These are phyloP conservation scores for Zaprionus davidi DNA, from an alignment of 1,140 invertebrate genomes.

Conservation along the genomic window DNA sequence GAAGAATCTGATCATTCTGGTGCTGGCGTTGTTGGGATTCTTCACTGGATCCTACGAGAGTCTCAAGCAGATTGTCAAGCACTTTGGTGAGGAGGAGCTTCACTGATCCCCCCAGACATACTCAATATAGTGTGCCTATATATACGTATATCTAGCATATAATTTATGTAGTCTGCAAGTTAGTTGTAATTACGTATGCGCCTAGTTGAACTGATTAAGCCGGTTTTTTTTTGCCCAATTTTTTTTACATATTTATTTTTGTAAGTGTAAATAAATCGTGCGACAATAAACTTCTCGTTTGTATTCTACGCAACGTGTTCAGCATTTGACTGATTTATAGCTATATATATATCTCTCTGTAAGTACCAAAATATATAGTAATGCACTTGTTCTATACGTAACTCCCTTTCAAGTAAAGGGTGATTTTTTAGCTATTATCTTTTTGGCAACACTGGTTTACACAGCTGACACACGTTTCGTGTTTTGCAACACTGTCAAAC, in stretches of 20 bases:
- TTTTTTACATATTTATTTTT: conserved; percentile 12
- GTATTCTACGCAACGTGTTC: background rate
- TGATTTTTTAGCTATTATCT: too few relatives aligned
- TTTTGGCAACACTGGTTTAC: too few relatives aligned
- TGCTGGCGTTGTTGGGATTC: conserved; percentile 89
- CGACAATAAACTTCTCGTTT: background rate
- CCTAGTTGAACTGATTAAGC: conserved; percentile 17
- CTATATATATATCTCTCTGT: background rate
- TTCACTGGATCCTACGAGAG: conserved; percentile 90
- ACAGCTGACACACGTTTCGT: too few relatives aligned
- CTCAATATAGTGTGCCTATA: background rate
- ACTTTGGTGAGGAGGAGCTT: conserved; percentile 67
- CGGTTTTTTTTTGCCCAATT: conserved; percentile 3
- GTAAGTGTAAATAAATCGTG: conserved; percentile 40
- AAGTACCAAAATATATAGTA: background rate
- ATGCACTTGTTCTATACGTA: background rate
- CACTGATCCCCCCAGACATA: conserved; percentile 23
- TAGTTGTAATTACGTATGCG: conserved; percentile 8
- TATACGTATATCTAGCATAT: background rate
- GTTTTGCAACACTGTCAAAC: too few relatives aligned
- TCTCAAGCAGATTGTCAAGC: conserved; percentile 86
- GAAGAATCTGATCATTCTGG: conserved; percentile 88
- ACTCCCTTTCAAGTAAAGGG: background rate
- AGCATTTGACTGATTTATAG: background rate
- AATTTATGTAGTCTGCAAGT: background rate